phyloP scores from a whole-genome alignment of 2,888 invertebrate genomes.

The Amblyteles armatorius region DNA sequence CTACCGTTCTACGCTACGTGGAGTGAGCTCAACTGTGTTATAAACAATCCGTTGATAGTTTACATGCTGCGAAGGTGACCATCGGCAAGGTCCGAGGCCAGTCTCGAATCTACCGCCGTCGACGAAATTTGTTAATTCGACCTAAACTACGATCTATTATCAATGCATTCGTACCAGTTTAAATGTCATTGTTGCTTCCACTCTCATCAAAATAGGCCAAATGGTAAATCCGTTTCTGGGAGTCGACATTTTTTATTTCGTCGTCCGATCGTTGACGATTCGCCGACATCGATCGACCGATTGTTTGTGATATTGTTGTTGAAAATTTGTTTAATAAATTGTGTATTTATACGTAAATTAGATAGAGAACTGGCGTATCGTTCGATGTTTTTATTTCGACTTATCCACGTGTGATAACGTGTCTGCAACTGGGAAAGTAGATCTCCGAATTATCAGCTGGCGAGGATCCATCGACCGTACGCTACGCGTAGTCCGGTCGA shows the following conservation, averaged over 20 bases:
- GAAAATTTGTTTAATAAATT: constrained; percentile 69
- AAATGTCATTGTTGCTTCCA: constrained; percentile 17
- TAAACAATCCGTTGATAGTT: constrained; percentile 77
- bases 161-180: constrained; percentile 37
- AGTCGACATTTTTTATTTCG: not conserved
- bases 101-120: constrained; percentile 18
- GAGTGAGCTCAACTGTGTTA: constrained; percentile 73
- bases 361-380: not conserved
- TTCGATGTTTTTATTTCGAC: not conserved
- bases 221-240: not conserved
- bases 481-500: not conserved
- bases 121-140: constrained; percentile 21
- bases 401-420: constrained; percentile 11
- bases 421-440: not conserved
- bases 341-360: constrained; percentile 50
- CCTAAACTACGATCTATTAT: constrained; percentile 50
- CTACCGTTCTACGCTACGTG: constrained; percentile 76
- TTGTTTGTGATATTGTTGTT: constrained; percentile 45
- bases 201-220: constrained; percentile 18
- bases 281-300: constrained; percentile 8
- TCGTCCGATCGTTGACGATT: not conserved
- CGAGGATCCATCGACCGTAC: not conserved
- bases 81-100: not conserved
- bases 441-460: not conserved
- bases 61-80: constrained; percentile 72